Conservation (phyloP, 2,797 vertebrate species). For the Sternotherus odoratus region DNA sequence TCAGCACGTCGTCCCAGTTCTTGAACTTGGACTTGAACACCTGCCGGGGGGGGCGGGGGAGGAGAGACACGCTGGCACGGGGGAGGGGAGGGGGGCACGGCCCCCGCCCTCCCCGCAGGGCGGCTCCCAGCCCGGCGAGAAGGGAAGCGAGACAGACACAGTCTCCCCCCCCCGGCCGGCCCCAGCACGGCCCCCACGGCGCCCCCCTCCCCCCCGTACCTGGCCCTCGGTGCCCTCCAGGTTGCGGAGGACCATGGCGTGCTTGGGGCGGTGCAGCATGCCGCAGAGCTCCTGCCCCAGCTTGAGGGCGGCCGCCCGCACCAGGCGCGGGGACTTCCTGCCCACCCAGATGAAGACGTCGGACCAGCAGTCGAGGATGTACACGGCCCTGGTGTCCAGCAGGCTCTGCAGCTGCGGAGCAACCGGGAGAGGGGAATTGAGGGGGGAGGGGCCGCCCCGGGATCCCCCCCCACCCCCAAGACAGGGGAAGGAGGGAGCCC, state of each 20-base stretch:
- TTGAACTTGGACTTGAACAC: slow-evolving; percentile 98
- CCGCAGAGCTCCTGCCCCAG: slow-evolving; percentile 96
- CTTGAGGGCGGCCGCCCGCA: slow-evolving; percentile 95
- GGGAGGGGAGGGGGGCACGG: no score
- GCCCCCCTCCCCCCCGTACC: slow-evolving; percentile 84
- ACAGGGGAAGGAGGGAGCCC: no score
- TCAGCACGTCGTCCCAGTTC: slow-evolving; percentile 98
- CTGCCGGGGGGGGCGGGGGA: slow-evolving; percentile 62
- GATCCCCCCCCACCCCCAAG: no score
- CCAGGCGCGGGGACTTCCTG: slow-evolving; percentile 93
- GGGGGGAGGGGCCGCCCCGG: not conserved
- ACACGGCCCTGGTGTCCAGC: slow-evolving; percentile 95
- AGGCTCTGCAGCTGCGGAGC: slow-evolving; percentile 89
- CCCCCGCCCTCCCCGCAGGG: not conserved
- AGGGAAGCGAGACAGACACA: not conserved
- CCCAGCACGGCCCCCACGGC: not conserved
- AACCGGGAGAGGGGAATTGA: not conserved
- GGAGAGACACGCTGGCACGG: rapidly evolving
- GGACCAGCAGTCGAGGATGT: slow-evolving; percentile 97
- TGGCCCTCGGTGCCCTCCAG: slow-evolving; percentile 96
- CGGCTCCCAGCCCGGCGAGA: not conserved
- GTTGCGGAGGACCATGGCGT: slow-evolving; percentile 92
- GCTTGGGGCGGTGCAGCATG: slow-evolving; percentile 97
- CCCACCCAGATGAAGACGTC: slow-evolving; percentile 99
- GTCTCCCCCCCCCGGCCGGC: not conserved